These are phyloP conservation scores for Cyclophora albipunctata DNA, from an alignment of 2,888 invertebrate species.

Conservation along the genomic window DNA sequence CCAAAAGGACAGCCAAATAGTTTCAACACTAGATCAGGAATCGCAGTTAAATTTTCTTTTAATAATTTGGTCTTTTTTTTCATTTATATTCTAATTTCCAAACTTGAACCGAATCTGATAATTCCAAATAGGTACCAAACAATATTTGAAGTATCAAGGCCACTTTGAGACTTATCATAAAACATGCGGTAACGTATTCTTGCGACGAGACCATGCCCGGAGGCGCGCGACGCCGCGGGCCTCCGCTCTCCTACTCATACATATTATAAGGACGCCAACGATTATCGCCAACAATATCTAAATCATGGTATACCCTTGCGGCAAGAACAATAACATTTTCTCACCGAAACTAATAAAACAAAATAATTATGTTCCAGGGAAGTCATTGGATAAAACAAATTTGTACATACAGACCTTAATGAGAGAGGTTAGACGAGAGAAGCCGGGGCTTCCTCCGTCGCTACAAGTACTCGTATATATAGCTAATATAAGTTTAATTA, in stretches of 20 bases:
- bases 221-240: constrained; percentile 12
- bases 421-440: constrained; percentile 3
- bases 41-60: constrained; percentile 59
- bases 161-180: constrained; percentile 71
- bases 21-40: constrained; percentile 67
- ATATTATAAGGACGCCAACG: constrained; percentile 48
- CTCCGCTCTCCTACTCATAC: constrained; percentile 28
- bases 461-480: constrained; percentile 44
- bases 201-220: constrained; percentile 54
- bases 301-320: constrained; percentile 70
- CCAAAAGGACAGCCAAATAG: constrained; percentile 73
- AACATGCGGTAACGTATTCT: constrained; percentile 51
- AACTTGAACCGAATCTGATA: constrained; percentile 68
- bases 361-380: constrained; percentile 44
- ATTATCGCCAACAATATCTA: constrained; percentile 61
- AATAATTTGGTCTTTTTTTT: constrained; percentile 70
- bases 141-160: constrained; percentile 73
- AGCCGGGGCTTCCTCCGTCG: constrained; percentile 15
- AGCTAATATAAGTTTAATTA: constrained; percentile 53
- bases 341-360: constrained; percentile 60
- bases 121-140: constrained; percentile 59
- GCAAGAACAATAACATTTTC: constrained; percentile 60
- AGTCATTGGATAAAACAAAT: constrained; percentile 57
- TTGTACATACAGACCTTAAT: constrained; percentile 54
- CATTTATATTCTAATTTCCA: constrained; percentile 69